Evolutionary conservation across 2,113 vertebrate species (phyloP), one percentile per base, ranked within the genome.

Genomic region (Columba janthina): DNA sequence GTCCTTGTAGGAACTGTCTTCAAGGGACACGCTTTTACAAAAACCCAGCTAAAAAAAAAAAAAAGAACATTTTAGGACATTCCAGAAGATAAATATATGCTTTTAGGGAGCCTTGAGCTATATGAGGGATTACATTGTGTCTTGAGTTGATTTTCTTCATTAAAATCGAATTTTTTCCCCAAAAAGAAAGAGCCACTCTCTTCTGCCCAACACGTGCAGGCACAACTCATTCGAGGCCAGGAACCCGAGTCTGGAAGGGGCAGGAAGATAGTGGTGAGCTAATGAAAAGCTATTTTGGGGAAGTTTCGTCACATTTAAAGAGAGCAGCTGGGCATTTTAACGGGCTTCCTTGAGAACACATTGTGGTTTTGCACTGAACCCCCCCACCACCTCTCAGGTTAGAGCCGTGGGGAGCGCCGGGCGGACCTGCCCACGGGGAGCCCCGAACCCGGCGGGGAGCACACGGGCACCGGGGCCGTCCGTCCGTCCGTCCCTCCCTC

Each of bases 391-490:
- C 10, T 2, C 31, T 18, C 22, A 1, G 12, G 8, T 11, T 19
- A 6, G 5, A 42, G 20, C 36, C 2, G 5, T 16, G 5, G 12
- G 12, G 19, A 19, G 29, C 51, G 5, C 1, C 6, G 28, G 13
- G 28, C 12, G 2, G 31, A 16, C 14, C 60, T 12, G 18, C 25
- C 29, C n/a, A 12, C 15, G 9, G 15, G 26, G 1, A 22, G 19
- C 11, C 29, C 17, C 8, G 42, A 42, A 15, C 19, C 36, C 29
- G 6, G 12, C 12, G 36, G 17, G 51, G 4, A 26, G 9, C 24
- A 7, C 5, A 31, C 2, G 25, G 46, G 20, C 6, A 10, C n/a
- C 26, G 1, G 32, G 3, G 28, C 53, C 1, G 17, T 31, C 2
- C 34, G 34, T 6, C 48, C 54, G 3, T 24, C 53, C 1, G 17